Percentiles rank a stretch among this genome's conserved stretches.
Evolutionary conservation across 2,113 vertebrate species (phyloP).

Genomic region (Sylvietta virens): DNA sequence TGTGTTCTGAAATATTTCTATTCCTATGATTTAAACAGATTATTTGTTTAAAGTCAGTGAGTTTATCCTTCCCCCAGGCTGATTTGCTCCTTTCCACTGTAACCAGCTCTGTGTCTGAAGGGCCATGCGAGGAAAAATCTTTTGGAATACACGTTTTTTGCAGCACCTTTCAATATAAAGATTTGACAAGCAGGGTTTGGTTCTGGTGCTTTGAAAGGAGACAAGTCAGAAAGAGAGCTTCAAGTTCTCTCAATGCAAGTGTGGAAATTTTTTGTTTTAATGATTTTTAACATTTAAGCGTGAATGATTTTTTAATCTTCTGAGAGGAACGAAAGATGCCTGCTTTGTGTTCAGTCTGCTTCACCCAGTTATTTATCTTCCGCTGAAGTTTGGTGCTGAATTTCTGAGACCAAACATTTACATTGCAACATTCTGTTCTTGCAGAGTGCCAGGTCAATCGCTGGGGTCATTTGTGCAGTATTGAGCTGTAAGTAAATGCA

Average conservation of each 20-base stretch:
- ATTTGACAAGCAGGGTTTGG: not conserved
- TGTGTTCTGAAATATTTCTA: not conserved
- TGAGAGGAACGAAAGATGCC: not conserved
- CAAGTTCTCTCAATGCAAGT: not conserved
- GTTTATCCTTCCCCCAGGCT: not conserved
- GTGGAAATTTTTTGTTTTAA: not conserved
- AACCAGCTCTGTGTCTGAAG: not conserved
- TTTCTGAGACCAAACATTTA: not conserved
- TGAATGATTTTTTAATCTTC: not conserved
- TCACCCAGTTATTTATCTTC: not conserved
- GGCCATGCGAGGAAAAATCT: not conserved
- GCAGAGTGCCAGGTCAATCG: fast-evolving
- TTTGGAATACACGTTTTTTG: not conserved
- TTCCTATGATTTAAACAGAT: not conserved
- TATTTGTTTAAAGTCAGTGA: not conserved
- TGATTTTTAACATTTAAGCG: not conserved
- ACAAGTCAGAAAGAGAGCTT: not conserved
- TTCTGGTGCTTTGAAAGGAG: not conserved
- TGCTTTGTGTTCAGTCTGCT: not conserved
- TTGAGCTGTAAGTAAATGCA: not conserved
- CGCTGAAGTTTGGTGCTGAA: not conserved
- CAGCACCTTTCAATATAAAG: not conserved
- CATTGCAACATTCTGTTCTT: not conserved
- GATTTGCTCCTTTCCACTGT: not conserved
- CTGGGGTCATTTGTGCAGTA: not conserved